Percentiles rank a stretch among this genome's conserved stretches.
Evolutionary conservation across 2,888 invertebrate genomes (phyloP).

Genomic region (Sycophila texana): DNA sequence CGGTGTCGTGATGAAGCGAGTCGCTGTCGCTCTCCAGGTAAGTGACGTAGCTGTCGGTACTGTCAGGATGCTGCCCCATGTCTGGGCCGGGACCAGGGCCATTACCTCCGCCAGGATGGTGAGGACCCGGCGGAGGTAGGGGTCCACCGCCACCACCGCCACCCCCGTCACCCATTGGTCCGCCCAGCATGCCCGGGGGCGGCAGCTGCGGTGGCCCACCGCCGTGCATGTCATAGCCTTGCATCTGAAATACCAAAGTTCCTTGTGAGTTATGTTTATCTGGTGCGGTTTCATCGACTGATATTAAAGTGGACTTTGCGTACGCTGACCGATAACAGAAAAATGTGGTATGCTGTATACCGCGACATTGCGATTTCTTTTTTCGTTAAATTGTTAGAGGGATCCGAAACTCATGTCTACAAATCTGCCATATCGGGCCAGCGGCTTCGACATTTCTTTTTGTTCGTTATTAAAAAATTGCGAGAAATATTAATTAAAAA

Average conservation of each 20-base stretch:
- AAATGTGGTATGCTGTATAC: too few species aligned
- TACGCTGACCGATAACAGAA: too few species aligned
- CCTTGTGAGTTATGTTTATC: background rate
- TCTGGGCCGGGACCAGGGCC: constrained; percentile 72
- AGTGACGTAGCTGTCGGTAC: constrained; percentile 93
- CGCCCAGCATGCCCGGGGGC: constrained; percentile 72
- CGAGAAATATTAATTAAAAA: background rate
- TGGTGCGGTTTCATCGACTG: background rate
- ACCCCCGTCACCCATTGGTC: constrained; percentile 69
- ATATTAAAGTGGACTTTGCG: background rate
- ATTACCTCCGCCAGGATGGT: constrained; percentile 69
- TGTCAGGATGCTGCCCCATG: constrained; percentile 86
- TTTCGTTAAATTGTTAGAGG: too few species aligned
- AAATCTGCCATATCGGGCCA: too few species aligned
- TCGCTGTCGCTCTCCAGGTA: constrained; percentile 91
- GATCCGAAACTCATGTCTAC: too few species aligned
- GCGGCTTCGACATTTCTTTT: too few species aligned
- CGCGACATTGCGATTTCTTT: too few species aligned
- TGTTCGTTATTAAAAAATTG: too few species aligned
- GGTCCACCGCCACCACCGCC: constrained; percentile 67
- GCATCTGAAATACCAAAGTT: constrained; percentile 83
- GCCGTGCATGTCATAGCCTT: constrained; percentile 86
- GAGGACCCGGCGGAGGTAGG: constrained; percentile 59
- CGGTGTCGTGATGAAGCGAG: constrained; percentile 78
- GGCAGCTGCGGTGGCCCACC: constrained; percentile 68